Evolutionary conservation across 2,888 invertebrate species (phyloP).

Genomic region (Pseudococcus viburni): DNA sequence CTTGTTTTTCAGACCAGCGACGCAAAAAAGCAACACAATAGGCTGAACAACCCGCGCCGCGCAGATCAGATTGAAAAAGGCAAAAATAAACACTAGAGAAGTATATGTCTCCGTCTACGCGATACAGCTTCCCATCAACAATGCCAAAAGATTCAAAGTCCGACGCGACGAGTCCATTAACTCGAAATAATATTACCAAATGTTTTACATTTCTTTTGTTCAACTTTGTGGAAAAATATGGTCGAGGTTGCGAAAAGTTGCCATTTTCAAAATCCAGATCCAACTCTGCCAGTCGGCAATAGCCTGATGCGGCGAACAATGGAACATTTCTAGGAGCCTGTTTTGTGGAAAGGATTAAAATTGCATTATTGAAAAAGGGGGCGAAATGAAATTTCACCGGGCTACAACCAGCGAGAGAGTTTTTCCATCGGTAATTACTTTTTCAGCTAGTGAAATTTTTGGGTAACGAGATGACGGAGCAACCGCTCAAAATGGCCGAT

Average conservation of each 20-base stretch:
- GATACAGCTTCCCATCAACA: neutral
- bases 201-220: constrained; percentile 33
- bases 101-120: no score
- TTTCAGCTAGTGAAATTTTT: neutral
- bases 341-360: constrained; percentile 27
- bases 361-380: constrained; percentile 40
- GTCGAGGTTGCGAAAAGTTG: neutral
- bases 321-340: neutral
- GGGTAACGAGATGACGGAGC: neutral
- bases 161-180: neutral
- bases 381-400: constrained; percentile 3
- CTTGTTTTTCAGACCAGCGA: no score
- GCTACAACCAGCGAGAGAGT: neutral
- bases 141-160: neutral
- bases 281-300: neutral
- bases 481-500: neutral
- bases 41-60: no score
- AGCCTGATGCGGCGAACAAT: neutral
- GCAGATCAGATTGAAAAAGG: no score
- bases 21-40: no score
- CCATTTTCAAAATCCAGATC: neutral
- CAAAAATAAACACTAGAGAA: no score
- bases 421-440: constrained; percentile 32
- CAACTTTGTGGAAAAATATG: neutral
- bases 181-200: constrained; percentile 34